Base-by-base conservation (phyloP, 2,888 invertebrate genomes). In the Sarcophaga variegata region DNA sequence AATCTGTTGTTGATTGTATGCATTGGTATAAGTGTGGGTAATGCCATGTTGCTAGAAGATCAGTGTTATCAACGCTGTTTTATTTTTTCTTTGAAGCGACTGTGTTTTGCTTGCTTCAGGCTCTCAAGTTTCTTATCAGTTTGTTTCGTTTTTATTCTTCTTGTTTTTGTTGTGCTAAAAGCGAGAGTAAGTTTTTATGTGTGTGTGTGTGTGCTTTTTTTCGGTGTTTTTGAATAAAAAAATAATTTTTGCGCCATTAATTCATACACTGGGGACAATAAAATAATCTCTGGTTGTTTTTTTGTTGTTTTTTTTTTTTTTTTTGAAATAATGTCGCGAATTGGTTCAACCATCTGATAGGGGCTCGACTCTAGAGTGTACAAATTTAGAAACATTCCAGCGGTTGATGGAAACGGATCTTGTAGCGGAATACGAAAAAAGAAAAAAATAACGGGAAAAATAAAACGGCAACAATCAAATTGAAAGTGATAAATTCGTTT, bases 361-460 rank as follows among this genome's bases (percentile, higher is more conserved):
- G 89, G 88, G 89, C 89, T 89, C 88, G 88, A 81, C 87, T 78
- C n/a, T 74, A 25, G 69, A 69, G 59, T 62, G 75, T 75, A 54
- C 20, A 74, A 79, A 80, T 87, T 91, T 88, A 92, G 92, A 92
- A 91, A 87, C 90, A 86, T 90, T 90, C 88, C 80, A 90, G 88
- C 89, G 86, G 89, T 92, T 89, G 89, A 84, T 88, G 90, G 88
- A 89, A 89, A 87, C 92, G 90, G 92, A 90, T 90, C 90, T 75
- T 77, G 88, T 74, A 78, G 63, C 85, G 88, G 72, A 54, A 67
- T 74, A 27, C 47, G 14, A 80, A 74, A 62, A 74, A 47, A 82
- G 8, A 22, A 54, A 69, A 37, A 25, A 45, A 69, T 81, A 72
- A 69, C 25, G 59, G 20, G 1, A 71, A 59, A 59, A 47, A 47